phyloP scores from a whole-genome alignment of 2,888 invertebrate genomes.

The Sussaba pulchella region DNA sequence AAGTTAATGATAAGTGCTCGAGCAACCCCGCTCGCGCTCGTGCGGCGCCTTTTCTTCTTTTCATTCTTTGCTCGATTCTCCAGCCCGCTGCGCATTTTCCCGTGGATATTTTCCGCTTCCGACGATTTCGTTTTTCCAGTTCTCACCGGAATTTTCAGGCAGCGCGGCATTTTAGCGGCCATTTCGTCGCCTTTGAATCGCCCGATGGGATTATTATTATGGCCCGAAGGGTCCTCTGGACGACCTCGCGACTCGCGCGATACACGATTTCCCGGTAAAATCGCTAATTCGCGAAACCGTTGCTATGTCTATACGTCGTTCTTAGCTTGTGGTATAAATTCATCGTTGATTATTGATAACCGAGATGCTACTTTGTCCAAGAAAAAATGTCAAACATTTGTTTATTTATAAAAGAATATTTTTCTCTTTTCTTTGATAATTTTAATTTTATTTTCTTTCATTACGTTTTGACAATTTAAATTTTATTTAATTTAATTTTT shows the following conservation, averaged over 20 bases:
- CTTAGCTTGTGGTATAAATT: too few species aligned
- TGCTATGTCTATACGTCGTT: too few species aligned
- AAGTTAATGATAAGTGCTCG: slow-evolving; percentile 83
- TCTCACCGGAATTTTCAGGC: slow-evolving; percentile 46
- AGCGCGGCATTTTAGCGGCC: slow-evolving; percentile 56
- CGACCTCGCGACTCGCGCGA: slow-evolving; percentile 5
- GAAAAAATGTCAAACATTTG: too few species aligned
- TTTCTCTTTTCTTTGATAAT: too few species aligned
- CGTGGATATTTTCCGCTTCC: slow-evolving; percentile 10
- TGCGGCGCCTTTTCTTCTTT: slow-evolving; percentile 51
- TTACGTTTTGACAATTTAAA: too few species aligned
- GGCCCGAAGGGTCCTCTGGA: slow-evolving; percentile 47
- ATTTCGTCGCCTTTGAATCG: slow-evolving; percentile 60
- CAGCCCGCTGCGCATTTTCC: slow-evolving; percentile 3
- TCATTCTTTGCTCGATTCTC: slow-evolving; percentile 30
- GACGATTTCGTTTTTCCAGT: not conserved
- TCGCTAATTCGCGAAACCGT: slow-evolving; percentile 36
- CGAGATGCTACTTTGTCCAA: too few species aligned
- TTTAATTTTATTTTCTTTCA: too few species aligned
- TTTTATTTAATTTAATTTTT: too few species aligned
- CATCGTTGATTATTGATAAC: too few species aligned
- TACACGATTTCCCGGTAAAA: slow-evolving; percentile 53
- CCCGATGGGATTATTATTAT: slow-evolving; percentile 67
- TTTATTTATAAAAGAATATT: too few species aligned
- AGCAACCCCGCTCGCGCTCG: slow-evolving; percentile 31